phyloP scores from a whole-genome alignment of 37 sponge, comb jelly and placozoan genomes.

The Spongilla lacustris region DNA sequence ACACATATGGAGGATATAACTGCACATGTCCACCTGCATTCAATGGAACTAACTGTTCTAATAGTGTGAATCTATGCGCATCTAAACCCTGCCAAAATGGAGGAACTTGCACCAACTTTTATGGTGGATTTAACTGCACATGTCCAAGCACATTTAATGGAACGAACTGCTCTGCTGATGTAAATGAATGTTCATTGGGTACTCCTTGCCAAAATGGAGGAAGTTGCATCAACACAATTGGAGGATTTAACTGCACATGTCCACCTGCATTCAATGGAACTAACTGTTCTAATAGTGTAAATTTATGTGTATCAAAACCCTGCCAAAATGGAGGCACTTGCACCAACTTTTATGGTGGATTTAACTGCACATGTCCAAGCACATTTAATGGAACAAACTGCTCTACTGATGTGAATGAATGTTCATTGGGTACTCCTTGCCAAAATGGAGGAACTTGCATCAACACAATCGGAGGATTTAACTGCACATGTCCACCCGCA shows the following conservation, averaged over 20 bases:
- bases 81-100: constrained; percentile 26
- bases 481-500: constrained; percentile 32
- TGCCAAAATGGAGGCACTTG: constrained; percentile 32
- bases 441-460: constrained; percentile 43
- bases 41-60: constrained; percentile 39
- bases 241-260: constrained; percentile 31
- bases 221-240: constrained; percentile 22
- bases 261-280: constrained; percentile 15
- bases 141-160: constrained; percentile 29
- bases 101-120: constrained; percentile 10
- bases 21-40: constrained; percentile 47
- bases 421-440: constrained; percentile 4
- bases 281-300: constrained; percentile 7
- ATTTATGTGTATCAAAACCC: constrained; percentile 6
- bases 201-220: no score
- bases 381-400: no score
- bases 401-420: no score
- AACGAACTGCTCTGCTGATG: neutral
- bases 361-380: no score
- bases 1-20: constrained; percentile 6
- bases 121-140: constrained; percentile 4
- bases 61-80: constrained; percentile 19
- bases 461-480: constrained; percentile 28
- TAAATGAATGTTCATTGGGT: no score
- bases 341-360: no score